phyloP scores from a whole-genome alignment of 2,797 vertebrate species.

The Passerculus sandwichensis region DNA sequence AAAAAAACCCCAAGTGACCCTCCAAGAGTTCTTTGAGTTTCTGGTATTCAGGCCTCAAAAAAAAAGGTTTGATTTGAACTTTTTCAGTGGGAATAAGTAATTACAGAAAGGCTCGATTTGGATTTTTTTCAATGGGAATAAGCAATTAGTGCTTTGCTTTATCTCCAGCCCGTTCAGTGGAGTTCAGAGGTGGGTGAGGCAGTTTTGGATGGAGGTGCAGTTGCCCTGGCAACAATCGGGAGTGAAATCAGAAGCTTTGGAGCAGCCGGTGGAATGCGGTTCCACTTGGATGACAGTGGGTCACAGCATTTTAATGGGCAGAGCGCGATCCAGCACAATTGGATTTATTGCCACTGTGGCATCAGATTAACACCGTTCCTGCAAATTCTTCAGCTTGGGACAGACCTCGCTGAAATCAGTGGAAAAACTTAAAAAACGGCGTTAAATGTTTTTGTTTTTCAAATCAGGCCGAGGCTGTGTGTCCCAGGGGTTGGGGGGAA shows the following conservation, averaged over 20 bases:
- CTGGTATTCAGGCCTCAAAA: neutral
- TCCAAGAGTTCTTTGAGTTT: neutral
- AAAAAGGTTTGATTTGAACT: neutral
- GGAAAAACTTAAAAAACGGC: conserved; percentile 29
- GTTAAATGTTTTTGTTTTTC: conserved; percentile 50
- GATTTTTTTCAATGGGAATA: neutral
- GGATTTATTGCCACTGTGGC: conserved; percentile 57
- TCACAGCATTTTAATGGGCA: conserved; percentile 42
- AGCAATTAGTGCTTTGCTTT: conserved; percentile 29
- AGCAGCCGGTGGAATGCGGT: conserved; percentile 63
- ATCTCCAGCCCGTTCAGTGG: neutral
- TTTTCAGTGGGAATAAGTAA: neutral
- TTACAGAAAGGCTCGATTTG: neutral
- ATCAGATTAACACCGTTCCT: conserved; percentile 33
- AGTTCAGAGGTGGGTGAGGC: neutral
- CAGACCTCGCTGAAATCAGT: conserved; percentile 15
- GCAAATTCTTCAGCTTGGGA: conserved; percentile 11
- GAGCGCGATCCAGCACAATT: conserved; percentile 14
- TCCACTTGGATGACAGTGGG: conserved; percentile 56
- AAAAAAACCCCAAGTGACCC: neutral
- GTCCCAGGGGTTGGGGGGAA: neutral
- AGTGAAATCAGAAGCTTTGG: conserved; percentile 63
- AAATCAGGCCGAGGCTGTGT: neutral
- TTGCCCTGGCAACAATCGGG: conserved; percentile 59
- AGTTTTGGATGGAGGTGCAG: conserved; percentile 49